Conservation (phyloP, 1,140 invertebrate species). For the Prorops nasuta region DNA sequence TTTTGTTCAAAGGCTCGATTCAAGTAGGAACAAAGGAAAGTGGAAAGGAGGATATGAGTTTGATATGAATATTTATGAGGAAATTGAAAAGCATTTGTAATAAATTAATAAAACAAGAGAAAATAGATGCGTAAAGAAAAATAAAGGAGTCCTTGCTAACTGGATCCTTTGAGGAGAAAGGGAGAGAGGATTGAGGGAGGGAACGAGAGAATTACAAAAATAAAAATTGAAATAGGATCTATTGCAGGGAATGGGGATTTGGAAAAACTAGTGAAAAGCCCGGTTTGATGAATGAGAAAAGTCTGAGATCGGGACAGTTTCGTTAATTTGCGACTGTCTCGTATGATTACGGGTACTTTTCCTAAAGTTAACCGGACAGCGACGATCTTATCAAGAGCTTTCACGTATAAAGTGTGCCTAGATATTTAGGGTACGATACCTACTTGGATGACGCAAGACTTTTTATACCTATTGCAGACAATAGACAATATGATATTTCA, state of each 20-base stretch:
- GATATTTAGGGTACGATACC: no score
- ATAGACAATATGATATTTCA: neutral
- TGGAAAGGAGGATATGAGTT: no score
- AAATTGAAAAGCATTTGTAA: no score
- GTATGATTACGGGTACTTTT: neutral
- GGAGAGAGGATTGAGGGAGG: neutral
- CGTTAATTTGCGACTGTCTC: neutral
- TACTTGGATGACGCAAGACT: neutral
- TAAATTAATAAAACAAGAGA: neutral
- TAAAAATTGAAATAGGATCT: no score
- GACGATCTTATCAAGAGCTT: no score
- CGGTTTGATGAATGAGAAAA: conserved; percentile 11
- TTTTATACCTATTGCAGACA: neutral
- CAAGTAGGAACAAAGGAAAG: no score
- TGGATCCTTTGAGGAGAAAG: no score
- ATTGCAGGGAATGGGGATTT: no score
- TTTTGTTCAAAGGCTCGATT: no score
- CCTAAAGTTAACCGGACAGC: neutral
- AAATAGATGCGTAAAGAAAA: neutral
- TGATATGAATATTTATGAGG: no score
- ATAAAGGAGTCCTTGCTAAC: neutral
- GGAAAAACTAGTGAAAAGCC: conserved; percentile 1
- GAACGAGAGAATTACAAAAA: neutral
- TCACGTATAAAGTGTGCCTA: no score
- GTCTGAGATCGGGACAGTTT: neutral